Percentiles rank a stretch among this genome's conserved stretches.
These are phyloP conservation scores for Branchinecta sandiegonensis DNA, from an alignment of 2,888 invertebrate species.

Conservation along the genomic window DNA sequence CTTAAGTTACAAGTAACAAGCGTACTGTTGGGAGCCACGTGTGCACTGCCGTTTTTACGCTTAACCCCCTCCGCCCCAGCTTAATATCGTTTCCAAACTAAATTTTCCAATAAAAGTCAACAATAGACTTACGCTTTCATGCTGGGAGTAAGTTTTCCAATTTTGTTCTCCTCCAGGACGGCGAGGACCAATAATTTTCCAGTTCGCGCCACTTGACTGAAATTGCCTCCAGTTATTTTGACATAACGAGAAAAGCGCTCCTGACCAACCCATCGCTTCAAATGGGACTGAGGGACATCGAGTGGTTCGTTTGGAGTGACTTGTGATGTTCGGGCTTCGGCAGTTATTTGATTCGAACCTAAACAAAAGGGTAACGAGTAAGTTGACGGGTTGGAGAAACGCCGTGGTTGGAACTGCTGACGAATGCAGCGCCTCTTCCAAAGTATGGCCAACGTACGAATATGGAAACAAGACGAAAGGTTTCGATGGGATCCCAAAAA, in stretches of 20 bases:
- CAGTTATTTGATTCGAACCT: conserved; percentile 11
- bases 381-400: no score
- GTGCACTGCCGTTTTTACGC: no score
- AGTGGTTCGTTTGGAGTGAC: neutral
- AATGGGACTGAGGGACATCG: neutral
- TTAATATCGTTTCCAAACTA: no score
- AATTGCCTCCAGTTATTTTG: conserved; percentile 64
- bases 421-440: no score
- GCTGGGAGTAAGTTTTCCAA: conserved; percentile 60
- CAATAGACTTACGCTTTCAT: conserved; percentile 45
- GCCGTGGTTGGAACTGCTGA: no score
- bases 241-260: conserved; percentile 81
- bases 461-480: no score
- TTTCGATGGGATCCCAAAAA: no score
- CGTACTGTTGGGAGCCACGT: no score
- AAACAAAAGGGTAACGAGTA: neutral
- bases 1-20: no score
- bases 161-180: conserved; percentile 71
- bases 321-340: neutral
- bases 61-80: no score
- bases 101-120: conserved; percentile 3
- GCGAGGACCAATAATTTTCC: conserved; percentile 75
- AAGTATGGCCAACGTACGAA: no score
- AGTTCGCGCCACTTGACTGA: conserved; percentile 58
- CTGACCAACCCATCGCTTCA: conserved; percentile 61